Percentiles rank a stretch among this genome's conserved stretches.
These are phyloP conservation scores for Turdus rufiventris DNA, from an alignment of 2,113 vertebrate genomes.

Conservation along the genomic window DNA sequence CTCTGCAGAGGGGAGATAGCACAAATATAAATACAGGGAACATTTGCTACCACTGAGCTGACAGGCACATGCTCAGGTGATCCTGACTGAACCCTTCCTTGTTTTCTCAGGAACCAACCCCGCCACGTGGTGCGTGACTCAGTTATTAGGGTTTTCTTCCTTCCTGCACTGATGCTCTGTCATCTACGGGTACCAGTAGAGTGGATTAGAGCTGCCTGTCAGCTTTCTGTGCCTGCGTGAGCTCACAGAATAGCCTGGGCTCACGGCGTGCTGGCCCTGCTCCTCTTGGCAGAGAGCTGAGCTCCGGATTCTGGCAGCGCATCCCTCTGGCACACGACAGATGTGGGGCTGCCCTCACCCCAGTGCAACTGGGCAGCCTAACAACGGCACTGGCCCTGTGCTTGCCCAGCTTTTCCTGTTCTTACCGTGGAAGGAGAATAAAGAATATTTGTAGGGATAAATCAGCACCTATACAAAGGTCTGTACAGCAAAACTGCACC, in stretches of 20 bases:
- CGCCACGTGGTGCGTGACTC: background rate
- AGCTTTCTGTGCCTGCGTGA: background rate
- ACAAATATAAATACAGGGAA: background rate
- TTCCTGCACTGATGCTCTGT: background rate
- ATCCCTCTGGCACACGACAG: slow-evolving; percentile 5
- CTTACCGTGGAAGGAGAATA: background rate
- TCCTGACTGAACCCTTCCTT: background rate
- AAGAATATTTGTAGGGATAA: rapidly evolving
- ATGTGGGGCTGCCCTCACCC: slow-evolving; percentile 11
- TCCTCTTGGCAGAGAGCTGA: slow-evolving; percentile 21
- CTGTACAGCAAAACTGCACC: rapidly evolving
- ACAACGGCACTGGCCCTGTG: background rate
- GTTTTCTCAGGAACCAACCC: background rate
- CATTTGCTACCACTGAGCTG: background rate
- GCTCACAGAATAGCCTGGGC: background rate
- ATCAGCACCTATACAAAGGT: rapidly evolving
- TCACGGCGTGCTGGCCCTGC: background rate
- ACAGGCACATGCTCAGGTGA: background rate
- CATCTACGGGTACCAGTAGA: slow-evolving; percentile 11
- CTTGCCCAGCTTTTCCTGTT: background rate
- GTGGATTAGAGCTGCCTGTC: slow-evolving; percentile 62
- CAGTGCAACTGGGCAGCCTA: background rate
- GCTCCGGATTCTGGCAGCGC: background rate
- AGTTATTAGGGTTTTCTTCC: background rate
- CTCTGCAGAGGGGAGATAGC: background rate